These are phyloP conservation scores for Eueides isabella DNA, from an alignment of 1,140 invertebrate species.

Conservation along the genomic window DNA sequence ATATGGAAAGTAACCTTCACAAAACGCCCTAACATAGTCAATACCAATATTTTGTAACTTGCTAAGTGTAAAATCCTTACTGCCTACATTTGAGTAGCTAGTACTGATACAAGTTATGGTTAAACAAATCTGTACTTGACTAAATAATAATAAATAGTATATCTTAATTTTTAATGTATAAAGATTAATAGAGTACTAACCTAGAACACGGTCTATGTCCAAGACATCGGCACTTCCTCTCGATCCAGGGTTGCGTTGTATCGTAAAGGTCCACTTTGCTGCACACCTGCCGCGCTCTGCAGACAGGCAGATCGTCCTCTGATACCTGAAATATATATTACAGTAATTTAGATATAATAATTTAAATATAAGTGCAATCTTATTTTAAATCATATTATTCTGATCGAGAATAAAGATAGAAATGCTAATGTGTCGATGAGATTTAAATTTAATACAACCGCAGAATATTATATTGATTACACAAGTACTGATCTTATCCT, in stretches of 20 bases:
- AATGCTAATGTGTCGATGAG: conserved; percentile 14
- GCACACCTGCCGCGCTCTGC: conserved; percentile 90
- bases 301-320: conserved; percentile 91
- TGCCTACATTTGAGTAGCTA: neutral
- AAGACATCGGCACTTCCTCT: conserved; percentile 93
- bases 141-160: too few species aligned
- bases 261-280: conserved; percentile 95
- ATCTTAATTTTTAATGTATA: neutral
- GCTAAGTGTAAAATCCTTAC: conserved; percentile 4
- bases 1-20: conserved; percentile 37
- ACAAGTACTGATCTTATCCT: conserved; percentile 13
- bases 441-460: conserved; percentile 22
- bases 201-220: conserved; percentile 85
- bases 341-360: conserved; percentile 1
- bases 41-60: conserved; percentile 24
- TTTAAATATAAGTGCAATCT: conserved; percentile 1
- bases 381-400: conserved; percentile 16
- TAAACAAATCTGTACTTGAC: neutral
- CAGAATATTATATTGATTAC: conserved; percentile 15
- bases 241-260: conserved; percentile 89
- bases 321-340: conserved; percentile 85
- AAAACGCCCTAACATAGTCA: conserved; percentile 21
- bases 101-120: neutral
- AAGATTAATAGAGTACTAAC: conserved; percentile 44
- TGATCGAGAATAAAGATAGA: conserved; percentile 9